These are phyloP conservation scores for Oophaga pumilio DNA, from an alignment of 2,113 vertebrate species.

Conservation along the genomic window DNA sequence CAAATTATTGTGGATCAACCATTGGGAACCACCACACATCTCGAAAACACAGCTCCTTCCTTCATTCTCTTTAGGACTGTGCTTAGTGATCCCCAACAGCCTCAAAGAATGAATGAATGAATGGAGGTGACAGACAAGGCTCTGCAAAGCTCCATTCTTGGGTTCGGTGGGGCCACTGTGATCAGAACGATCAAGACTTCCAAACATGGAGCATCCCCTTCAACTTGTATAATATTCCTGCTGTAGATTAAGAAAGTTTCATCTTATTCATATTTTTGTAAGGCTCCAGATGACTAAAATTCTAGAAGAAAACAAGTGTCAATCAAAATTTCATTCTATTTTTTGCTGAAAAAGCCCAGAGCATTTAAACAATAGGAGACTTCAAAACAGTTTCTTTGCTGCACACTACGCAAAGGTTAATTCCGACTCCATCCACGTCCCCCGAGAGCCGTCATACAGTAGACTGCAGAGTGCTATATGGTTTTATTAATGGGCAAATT, in stretches of 20 bases:
- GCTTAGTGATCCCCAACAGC: too few relatives aligned
- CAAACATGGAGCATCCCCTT: too few relatives aligned
- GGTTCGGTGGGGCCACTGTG: too few relatives aligned
- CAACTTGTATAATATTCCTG: not conserved
- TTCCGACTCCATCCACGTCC: conserved; percentile 10
- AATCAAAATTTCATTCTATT: not conserved
- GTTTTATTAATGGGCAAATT: conserved; percentile 38
- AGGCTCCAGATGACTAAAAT: not conserved
- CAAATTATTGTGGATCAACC: too few relatives aligned
- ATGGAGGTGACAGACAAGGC: too few relatives aligned
- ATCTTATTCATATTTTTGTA: not conserved
- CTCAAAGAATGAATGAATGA: too few relatives aligned
- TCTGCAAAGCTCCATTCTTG: too few relatives aligned
- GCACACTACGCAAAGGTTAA: conserved; percentile 26
- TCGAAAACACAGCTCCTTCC: too few relatives aligned
- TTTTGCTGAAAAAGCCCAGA: not conserved
- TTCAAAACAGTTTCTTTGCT: conserved; percentile 31
- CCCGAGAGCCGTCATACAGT: not conserved
- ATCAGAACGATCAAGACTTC: too few relatives aligned
- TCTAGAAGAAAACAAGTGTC: not conserved
- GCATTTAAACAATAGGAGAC: conserved; percentile 1
- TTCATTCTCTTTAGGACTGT: too few relatives aligned
- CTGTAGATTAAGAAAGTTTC: not conserved
- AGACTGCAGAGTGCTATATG: conserved; percentile 15
- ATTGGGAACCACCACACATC: too few relatives aligned